Percentiles rank a stretch among this genome's conserved stretches.
These are phyloP conservation scores for Psilopogon haemacephalus DNA, from an alignment of 2,113 vertebrate species.

Conservation along the genomic window DNA sequence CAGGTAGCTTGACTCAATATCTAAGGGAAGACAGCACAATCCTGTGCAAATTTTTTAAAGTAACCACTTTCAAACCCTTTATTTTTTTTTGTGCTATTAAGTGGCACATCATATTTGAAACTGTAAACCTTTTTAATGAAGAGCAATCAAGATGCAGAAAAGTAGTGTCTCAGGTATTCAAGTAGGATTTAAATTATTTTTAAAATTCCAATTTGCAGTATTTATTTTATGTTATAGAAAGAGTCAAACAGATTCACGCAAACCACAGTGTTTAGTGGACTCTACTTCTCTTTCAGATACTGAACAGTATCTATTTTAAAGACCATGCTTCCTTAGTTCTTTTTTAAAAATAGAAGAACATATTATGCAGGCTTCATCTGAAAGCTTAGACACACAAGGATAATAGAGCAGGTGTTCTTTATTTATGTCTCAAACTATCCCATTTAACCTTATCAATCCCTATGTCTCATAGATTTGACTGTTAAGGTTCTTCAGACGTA, in stretches of 20 bases:
- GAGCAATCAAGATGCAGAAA: background rate
- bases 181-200: background rate
- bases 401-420: background rate
- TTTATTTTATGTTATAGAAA: background rate
- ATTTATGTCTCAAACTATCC: background rate
- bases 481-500: background rate
- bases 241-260: background rate
- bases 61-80: background rate
- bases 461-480: background rate
- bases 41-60: background rate
- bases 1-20: background rate
- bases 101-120: background rate
- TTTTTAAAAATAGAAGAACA: background rate
- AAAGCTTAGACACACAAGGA: background rate
- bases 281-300: background rate
- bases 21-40: background rate
- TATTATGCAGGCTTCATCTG: rapidly evolving
- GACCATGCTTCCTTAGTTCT: background rate
- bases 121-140: background rate
- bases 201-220: background rate
- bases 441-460: background rate
- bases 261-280: background rate
- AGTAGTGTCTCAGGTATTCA: background rate
- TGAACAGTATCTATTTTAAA: background rate
- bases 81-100: background rate